A percentile compares a stretch with the other conserved stretches of the same genome.
Conservation (phyloP, 2,797 vertebrate species). For the Prunella strophiata region DNA sequence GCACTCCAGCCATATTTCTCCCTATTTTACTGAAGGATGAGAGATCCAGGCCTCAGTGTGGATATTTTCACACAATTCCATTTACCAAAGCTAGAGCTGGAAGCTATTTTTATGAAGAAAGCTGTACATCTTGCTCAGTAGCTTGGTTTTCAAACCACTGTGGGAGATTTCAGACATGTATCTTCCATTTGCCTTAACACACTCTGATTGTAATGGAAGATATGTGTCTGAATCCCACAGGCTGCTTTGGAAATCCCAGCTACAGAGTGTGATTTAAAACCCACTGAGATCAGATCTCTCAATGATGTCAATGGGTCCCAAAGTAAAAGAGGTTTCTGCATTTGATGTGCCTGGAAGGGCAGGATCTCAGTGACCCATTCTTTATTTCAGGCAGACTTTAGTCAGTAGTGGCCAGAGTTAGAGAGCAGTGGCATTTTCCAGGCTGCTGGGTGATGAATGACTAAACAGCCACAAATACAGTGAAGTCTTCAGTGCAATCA, state of each 20-base stretch:
- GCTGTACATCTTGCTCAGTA: background rate
- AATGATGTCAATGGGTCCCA: background rate
- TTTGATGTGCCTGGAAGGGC: background rate
- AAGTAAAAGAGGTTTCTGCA: background rate
- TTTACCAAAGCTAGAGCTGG: background rate
- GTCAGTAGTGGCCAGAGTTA: background rate
- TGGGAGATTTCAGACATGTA: slow-evolving; percentile 20
- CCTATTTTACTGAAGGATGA: background rate
- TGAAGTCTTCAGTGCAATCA: background rate
- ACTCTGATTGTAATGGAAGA: background rate
- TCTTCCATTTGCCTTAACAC: slow-evolving; percentile 35
- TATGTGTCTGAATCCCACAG: background rate
- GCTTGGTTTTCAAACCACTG: slow-evolving; percentile 30
- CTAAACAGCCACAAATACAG: background rate
- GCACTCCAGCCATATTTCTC: background rate
- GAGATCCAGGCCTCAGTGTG: background rate
- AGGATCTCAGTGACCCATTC: background rate
- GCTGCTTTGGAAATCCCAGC: background rate
- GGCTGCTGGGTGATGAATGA: background rate
- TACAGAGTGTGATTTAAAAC: background rate
- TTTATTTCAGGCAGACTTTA: background rate
- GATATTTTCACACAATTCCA: background rate
- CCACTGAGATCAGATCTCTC: background rate
- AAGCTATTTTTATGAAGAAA: background rate
- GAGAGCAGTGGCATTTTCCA: background rate